A percentile compares a stretch with the other conserved stretches of the same genome.
Evolutionary conservation across 2,113 vertebrate species (phyloP).

Genomic region (Mellivora capensis): DNA sequence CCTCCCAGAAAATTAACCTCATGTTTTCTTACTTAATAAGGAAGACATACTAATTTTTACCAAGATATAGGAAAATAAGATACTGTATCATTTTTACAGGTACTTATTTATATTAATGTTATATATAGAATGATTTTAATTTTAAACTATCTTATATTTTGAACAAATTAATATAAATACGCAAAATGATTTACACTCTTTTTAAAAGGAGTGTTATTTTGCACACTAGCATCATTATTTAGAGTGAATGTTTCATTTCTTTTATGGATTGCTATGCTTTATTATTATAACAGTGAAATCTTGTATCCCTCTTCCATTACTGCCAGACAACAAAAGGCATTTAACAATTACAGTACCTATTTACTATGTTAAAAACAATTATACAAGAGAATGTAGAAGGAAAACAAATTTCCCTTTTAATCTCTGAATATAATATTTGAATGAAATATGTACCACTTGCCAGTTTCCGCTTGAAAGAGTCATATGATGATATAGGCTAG

Average conservation of each 20-base stretch:
- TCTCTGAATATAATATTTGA: neutral
- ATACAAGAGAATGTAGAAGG: neutral
- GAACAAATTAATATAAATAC: neutral
- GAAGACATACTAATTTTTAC: slow-evolving; percentile 34
- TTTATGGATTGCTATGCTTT: neutral
- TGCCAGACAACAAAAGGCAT: neutral
- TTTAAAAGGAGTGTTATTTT: slow-evolving; percentile 30
- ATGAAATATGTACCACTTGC: neutral
- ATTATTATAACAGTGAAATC: neutral
- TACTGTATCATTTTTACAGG: neutral
- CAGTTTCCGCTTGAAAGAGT: neutral
- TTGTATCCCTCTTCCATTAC: neutral
- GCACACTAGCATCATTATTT: neutral
- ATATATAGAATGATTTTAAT: neutral
- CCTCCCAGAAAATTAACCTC: slow-evolving; percentile 63
- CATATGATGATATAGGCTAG: neutral
- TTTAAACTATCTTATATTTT: slow-evolving; percentile 15
- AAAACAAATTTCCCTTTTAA: slow-evolving; percentile 19
- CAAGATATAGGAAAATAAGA: neutral
- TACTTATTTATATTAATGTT: slow-evolving; percentile 57
- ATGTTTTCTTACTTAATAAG: slow-evolving; percentile 23
- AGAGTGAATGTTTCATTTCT: neutral
- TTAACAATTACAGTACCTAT: neutral
- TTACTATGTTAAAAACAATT: neutral
- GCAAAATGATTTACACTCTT: neutral